Evolutionary conservation across 1,140 invertebrate species (phyloP).

Genomic region (Eurosta solidaginis): DNA sequence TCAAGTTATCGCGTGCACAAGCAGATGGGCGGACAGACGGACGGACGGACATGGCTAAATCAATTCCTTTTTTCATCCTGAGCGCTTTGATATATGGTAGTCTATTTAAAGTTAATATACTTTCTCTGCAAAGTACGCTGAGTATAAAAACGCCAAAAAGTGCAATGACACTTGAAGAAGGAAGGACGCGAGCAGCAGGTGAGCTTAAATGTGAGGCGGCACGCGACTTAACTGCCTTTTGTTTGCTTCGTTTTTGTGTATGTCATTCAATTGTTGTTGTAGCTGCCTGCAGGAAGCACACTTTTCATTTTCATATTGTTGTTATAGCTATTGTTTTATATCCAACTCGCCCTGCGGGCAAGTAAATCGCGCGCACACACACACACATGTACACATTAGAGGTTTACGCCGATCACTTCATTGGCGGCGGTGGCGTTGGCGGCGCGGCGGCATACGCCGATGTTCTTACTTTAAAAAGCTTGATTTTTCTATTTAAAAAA

Average conservation of each 20-base stretch:
- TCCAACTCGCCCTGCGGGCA: background rate
- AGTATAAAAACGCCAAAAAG: background rate
- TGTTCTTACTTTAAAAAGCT: no score
- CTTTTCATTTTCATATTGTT: background rate
- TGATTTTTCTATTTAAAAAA: no score
- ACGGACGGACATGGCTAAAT: no score
- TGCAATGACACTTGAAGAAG: background rate
- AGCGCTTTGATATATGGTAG: no score
- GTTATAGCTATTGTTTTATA: background rate
- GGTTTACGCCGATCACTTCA: no score
- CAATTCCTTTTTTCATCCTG: no score
- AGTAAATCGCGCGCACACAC: background rate
- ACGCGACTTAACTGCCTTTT: background rate
- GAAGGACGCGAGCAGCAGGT: background rate
- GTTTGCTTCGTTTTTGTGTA: background rate
- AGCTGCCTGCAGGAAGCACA: background rate
- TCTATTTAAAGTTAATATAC: no score
- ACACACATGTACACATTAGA: no score
- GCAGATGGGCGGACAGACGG: no score
- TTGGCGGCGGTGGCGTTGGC: no score
- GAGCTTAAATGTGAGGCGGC: background rate
- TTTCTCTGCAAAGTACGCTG: background rate
- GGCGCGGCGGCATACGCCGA: no score
- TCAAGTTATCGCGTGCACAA: no score
- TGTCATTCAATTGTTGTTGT: background rate